A percentile compares a stretch with the other conserved stretches of the same genome.
Evolutionary conservation across 1,140 invertebrate species (phyloP).

Genomic region (Lycorma delicatula): DNA sequence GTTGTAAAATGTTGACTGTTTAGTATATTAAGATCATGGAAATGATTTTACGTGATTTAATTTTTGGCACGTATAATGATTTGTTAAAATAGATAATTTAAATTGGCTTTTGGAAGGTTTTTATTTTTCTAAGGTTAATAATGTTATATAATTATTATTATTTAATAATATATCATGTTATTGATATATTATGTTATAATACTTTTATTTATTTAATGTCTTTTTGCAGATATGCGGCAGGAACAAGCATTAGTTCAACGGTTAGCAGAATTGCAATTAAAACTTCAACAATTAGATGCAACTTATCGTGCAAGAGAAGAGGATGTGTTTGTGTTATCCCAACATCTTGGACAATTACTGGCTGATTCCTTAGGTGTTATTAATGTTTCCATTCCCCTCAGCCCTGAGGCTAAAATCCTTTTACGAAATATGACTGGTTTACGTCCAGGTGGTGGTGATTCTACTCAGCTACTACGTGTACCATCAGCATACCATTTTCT

Average conservation of each 20-base stretch:
- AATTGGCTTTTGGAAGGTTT: no score
- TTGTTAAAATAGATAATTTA: no score
- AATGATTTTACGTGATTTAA: no score
- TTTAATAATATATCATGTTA: no score
- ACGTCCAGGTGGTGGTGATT: constrained; percentile 26
- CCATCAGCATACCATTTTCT: constrained; percentile 79
- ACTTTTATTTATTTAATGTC: constrained; percentile 25
- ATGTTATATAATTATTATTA: no score
- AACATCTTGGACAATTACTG: constrained; percentile 44
- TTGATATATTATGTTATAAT: no score
- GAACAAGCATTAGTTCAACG: constrained; percentile 57
- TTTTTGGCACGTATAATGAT: no score
- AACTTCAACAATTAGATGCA: constrained; percentile 59
- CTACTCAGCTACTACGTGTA: constrained; percentile 42
- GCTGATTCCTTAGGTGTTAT: constrained; percentile 6
- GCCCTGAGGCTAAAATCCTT: constrained; percentile 21
- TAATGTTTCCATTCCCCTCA: constrained; percentile 4
- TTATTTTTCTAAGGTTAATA: no score
- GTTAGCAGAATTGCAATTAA: constrained; percentile 58
- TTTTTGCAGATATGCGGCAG: constrained; percentile 42
- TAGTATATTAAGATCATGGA: no score
- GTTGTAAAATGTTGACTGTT: no score
- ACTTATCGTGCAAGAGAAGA: constrained; percentile 59
- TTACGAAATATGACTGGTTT: constrained; percentile 36
- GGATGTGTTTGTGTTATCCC: constrained; percentile 54